phyloP scores from a whole-genome alignment of 2,113 vertebrate species.

The Hassar affinis region DNA sequence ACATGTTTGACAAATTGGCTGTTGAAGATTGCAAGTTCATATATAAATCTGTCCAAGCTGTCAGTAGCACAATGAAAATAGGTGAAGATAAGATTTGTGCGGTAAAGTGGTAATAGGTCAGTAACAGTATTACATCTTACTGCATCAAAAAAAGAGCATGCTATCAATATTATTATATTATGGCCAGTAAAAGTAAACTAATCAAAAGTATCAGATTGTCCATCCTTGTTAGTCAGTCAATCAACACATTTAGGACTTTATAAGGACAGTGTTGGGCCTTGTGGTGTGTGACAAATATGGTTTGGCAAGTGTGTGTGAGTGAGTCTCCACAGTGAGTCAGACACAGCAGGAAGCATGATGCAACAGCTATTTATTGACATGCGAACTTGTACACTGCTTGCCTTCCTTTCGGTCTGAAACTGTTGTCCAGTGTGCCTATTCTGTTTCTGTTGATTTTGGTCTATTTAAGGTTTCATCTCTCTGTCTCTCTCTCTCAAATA shows the following conservation, averaged over 20 bases:
- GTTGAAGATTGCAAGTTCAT: neutral
- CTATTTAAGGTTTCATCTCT: no score
- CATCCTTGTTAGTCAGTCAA: constrained; percentile 22
- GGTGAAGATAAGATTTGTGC: neutral
- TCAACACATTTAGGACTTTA: neutral
- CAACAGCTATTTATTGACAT: neutral
- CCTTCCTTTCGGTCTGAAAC: neutral
- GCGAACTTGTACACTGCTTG: neutral
- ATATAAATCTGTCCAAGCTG: neutral
- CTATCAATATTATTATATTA: neutral
- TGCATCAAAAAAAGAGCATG: neutral
- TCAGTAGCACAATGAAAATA: neutral
- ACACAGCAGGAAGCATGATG: neutral
- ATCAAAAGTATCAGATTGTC: neutral
- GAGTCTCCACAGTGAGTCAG: constrained; percentile 8
- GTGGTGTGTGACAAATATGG: constrained; percentile 11
- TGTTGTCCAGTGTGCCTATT: neutral
- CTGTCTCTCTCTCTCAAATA: neutral
- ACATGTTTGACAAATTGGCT: neutral
- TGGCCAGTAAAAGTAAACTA: neutral
- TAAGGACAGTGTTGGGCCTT: neutral
- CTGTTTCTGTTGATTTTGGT: neutral
- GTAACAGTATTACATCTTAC: neutral
- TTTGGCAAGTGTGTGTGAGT: constrained; percentile 16
- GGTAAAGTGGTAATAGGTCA: neutral